Conservation (phyloP, 1,140 invertebrate species). For the Drosophila orena region DNA sequence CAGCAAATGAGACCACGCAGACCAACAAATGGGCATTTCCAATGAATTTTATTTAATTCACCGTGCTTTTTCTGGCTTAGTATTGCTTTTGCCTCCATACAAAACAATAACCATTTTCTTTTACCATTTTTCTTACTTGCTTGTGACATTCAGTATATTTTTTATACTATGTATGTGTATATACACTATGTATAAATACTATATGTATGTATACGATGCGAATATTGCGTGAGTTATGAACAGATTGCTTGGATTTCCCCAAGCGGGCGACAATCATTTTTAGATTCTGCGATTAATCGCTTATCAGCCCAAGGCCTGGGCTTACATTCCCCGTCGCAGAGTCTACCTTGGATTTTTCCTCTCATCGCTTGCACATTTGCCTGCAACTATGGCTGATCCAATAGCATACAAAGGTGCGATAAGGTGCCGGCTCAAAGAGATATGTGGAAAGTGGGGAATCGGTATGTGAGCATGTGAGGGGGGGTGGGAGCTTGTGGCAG, state of each 20-base stretch:
- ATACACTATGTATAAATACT: too few relatives aligned
- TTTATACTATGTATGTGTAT: too few relatives aligned
- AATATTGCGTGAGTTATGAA: neutral
- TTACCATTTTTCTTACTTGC: too few relatives aligned
- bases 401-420: conserved; percentile 30
- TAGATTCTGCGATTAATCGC: conserved; percentile 1
- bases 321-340: neutral
- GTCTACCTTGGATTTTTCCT: neutral
- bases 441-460: neutral
- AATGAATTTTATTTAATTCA: neutral
- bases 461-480: neutral
- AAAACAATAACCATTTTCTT: too few relatives aligned
- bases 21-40: neutral
- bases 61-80: neutral
- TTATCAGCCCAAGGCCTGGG: neutral
- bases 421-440: conserved; percentile 29
- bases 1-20: too few relatives aligned
- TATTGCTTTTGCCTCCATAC: neutral
- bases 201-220: too few relatives aligned
- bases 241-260: conserved; percentile 14
- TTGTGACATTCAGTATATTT: too few relatives aligned
- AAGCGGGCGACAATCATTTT: conserved; percentile 1
- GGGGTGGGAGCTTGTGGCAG: neutral
- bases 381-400: conserved; percentile 3
- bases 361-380: conserved; percentile 11